Evolutionary conservation across 64 coral and sea anemone species (phyloP), one percentile per base, ranked within the genome.

Genomic region (Exaiptasia diaphana): DNA sequence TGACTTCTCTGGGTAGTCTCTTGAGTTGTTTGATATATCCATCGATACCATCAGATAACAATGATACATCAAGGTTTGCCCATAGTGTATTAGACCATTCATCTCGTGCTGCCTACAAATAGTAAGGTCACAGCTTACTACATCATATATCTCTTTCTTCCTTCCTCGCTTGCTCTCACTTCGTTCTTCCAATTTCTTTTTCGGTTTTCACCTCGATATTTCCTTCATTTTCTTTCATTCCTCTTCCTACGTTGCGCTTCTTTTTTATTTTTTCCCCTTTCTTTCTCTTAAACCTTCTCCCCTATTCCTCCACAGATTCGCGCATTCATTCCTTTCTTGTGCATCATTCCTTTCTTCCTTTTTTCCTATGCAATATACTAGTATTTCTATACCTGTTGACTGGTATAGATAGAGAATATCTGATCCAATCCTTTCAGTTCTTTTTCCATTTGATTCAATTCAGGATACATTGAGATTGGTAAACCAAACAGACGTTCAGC

Each of bases 41-140:
- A 62, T 99, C 95, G 50, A 99, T 99, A 67, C 95, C 95, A 50
- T 99, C 95, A 41, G 95, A 99, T 29, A 99, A 50, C 21, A 99
- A 85, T 18, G 83, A 93, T 29, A 99, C 95, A 34, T 99, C 85
- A 27, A 99, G 90, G 27, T 99, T 99, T 8, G 95, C 95, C 95
- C 95, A 99, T 10, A 99, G 35, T 1, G 95, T 99, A 75, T 99
- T 99, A 4, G 95, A 83, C 95, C 95, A 99, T 24, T 99, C 95
- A 80, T 99, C 90, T 38, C 95, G 90, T 1, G 95, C 90, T 38
- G 80, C 90, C 95, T 99, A 38, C 0, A 73, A 57, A 53, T 12
- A 22, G 28, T 23, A 69, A 44, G n/a, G n/a, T n/a, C n/a, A n/a
- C n/a, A n/a, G n/a, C n/a, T n/a, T n/a, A n/a, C 32, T n/a, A 71